Base-by-base conservation (phyloP, 2,113 vertebrate genomes). In the Gallinago paraguaiae region DNA sequence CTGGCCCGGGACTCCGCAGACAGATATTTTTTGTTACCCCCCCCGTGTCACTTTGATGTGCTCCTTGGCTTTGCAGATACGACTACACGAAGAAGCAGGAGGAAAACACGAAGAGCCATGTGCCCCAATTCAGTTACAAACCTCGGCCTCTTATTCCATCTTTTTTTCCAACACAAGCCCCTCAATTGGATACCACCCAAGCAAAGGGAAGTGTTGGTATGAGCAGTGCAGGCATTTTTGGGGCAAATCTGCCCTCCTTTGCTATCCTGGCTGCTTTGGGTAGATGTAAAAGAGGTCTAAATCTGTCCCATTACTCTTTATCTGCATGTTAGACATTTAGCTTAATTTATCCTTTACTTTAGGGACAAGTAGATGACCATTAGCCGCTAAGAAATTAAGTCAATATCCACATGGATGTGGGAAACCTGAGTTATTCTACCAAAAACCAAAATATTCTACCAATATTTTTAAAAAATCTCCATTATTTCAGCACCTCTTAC, bases 21-120 rank as follows among this genome's bases (percentile, higher is more conserved):
- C 51, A 74, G 54, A 27, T 30, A 43, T 16, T 64, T 86, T 61
- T 80, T 64, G 71, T 93, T 96, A 83, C 46, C 63, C 81, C 87
- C 60, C 81, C 94, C 96, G 71, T 88, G 84, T 68, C 84, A 94
- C 94, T 96, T 97, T 86, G 81, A 93, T 93, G 93, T 93, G 53
- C 86, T 88, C 22, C 19, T 91, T 89, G 93, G 63, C 77, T 92
- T 61, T 92, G 77, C 74, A 35, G 9, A 39, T 91, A 77, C 19
- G 10, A 82, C 71, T 70, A 61, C 41, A 72, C 9, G 69, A 11
- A 87, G 68, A 80, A 93, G 53, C 43, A 53, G 77, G 35, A 83
- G 72, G 82, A 90, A 94, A 72, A 70, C 74, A 88, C 7, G 65
- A 84, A 75, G 50, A 95, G 17, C 31, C 45, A 8, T 43, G 63